These are phyloP conservation scores for pig (Sus scrofa) DNA, from an alignment of 2,113 vertebrate species.

Conservation along the genomic window T2T-Sscrofa CM000824.6:101842001-101842500, in stretches of 20 bases:
- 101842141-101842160: background rate
- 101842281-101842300: background rate
- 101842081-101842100: constrained; percentile 48
- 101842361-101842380: background rate
- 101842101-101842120: constrained; percentile 41
- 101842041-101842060: background rate
- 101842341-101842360: constrained; percentile 32
- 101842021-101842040: background rate
- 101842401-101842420: background rate
- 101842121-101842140: background rate
- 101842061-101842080: constrained; percentile 15
- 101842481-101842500: background rate
- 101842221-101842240: background rate
- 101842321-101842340: background rate
- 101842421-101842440: background rate
- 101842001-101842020: background rate
- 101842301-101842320: constrained; percentile 39
- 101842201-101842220: background rate
- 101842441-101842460: background rate
- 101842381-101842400: background rate
- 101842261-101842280: constrained; percentile 46
- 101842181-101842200: constrained; percentile 38
- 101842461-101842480: background rate
- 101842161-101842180: background rate
- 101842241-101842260: constrained; percentile 46